Evolutionary conservation across 1,140 invertebrate species (phyloP).

Genomic region (Caerostris extrusa): DNA sequence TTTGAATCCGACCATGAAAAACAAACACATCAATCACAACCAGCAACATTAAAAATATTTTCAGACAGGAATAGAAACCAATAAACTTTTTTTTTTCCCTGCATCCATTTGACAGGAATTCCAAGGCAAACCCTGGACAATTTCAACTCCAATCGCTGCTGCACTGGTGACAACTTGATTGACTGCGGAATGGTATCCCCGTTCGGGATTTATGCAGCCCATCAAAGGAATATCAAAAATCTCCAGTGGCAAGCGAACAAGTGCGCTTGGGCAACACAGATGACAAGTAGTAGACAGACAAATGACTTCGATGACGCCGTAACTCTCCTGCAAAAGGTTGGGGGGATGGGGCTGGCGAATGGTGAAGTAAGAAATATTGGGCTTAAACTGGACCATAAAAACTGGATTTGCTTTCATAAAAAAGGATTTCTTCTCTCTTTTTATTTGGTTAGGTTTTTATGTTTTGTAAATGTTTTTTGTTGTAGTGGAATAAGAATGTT

Average conservation of each 20-base stretch:
- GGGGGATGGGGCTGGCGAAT: background rate
- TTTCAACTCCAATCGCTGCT: background rate
- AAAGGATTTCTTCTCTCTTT: background rate
- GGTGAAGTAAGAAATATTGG: background rate
- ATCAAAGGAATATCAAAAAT: constrained; percentile 28
- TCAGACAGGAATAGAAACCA: background rate
- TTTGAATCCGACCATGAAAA: too few species aligned
- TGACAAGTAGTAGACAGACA: constrained; percentile 18
- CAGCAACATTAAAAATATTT: background rate
- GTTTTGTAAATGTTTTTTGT: background rate
- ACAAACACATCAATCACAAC: too few species aligned
- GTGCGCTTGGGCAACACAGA: background rate
- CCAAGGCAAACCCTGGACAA: background rate
- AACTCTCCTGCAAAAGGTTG: background rate
- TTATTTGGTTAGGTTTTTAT: background rate
- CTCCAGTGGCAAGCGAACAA: background rate
- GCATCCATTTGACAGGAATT: background rate
- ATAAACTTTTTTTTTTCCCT: background rate
- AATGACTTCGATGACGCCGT: constrained; percentile 1
- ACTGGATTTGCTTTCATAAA: background rate
- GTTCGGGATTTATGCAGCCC: background rate
- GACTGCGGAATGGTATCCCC: background rate
- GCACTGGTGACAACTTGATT: background rate
- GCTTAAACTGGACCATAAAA: background rate
- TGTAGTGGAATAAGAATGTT: background rate